Base-by-base conservation (phyloP, 1,140 invertebrate species). In the Cydia fagiglandana region DNA sequence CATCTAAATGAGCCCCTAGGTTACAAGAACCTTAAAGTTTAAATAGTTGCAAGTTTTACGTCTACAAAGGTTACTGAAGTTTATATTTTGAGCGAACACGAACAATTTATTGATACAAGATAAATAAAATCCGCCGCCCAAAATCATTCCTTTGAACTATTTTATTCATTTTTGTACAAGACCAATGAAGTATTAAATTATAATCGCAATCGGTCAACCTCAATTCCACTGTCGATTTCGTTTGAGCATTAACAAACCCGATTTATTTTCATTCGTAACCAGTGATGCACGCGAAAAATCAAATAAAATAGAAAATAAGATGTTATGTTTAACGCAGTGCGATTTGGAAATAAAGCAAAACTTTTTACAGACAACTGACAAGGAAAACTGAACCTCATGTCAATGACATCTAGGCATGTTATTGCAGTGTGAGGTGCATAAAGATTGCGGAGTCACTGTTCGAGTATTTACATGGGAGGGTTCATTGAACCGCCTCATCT, bases 401-500 rank as follows among this genome's bases (percentile, higher is more conserved):
- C n/a, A 41, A 9, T 38, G 66, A 70, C 66, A 70, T 53, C n/a
- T 70, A 17, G 66, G 6, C 20, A 10, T 38, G 9, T 17, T n/a
- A 70, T 38, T 70, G 66, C 66, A 70, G 13, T 70, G 34, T 70
- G 24, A 28, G 30, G 66, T 70, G 34, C 66, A 70, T 10, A 9
- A 70, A 70, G 66, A 70, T 70, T 70, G 34, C 66, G 15, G 66
- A 34, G 66, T 70, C 66, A 70, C 66, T 17, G 66, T 70, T 70
- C 38, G 66, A 70, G 66, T 70, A 70, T 70, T 70, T 70, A 70
- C 66, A 70, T 70, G 34, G 34, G 15, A 70, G 34, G 38, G 66
- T 38, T 70, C 66, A 3, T 45, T 70, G 66, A 41, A 41, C 66
- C 17, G 66, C 38, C 34, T 17, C 66, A 38, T 70, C 30, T 41